A percentile compares a stretch with the other conserved stretches of the same genome.
Evolutionary conservation across 2,113 vertebrate species (phyloP).

Genomic region (Gnathochromis pfefferi): DNA sequence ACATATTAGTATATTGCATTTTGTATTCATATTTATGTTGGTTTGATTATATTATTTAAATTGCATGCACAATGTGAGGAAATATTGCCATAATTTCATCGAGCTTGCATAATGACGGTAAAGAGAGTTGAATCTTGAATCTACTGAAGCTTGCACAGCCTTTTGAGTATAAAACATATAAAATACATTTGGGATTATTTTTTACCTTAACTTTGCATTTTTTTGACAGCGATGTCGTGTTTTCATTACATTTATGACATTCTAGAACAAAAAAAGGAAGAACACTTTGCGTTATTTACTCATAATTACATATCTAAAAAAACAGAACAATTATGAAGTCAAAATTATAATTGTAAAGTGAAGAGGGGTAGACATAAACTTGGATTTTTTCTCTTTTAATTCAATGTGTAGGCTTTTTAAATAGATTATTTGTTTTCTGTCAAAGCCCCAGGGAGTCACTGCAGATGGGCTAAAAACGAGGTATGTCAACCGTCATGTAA

Average conservation of each 20-base stretch:
- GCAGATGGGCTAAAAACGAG: neutral
- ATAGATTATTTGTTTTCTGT: neutral
- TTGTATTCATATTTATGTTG: neutral
- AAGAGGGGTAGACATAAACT: neutral
- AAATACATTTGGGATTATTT: neutral
- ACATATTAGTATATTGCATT: neutral
- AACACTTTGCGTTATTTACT: neutral
- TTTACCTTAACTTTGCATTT: neutral
- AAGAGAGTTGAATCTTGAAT: neutral
- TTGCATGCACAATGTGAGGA: neutral
- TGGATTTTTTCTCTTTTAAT: accelerated
- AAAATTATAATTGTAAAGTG: neutral
- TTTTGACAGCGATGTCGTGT: accelerated
- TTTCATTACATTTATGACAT: neutral
- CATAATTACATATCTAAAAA: neutral
- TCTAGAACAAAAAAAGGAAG: neutral
- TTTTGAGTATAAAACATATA: neutral
- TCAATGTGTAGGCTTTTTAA: neutral
- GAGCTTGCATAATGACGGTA: neutral
- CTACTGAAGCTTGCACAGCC: neutral
- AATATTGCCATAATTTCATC: neutral
- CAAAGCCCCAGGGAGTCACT: neutral
- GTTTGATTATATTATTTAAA: neutral
- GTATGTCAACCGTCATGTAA: neutral
- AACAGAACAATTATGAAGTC: neutral